Evolutionary conservation across 2,888 invertebrate genomes (phyloP).

Genomic region (Eilema griseolum): DNA sequence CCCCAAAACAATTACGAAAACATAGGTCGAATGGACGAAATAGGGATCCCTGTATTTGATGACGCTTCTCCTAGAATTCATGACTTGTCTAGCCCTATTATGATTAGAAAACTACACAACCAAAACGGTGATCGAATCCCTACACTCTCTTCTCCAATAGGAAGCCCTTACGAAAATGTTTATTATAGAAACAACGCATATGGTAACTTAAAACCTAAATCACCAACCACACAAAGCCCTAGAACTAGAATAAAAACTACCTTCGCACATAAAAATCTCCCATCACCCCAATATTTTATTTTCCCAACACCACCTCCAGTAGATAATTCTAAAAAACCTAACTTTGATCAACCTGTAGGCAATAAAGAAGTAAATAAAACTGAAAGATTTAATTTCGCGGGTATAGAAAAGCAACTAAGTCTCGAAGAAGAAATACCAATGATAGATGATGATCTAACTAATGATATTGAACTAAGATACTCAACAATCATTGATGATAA

Average conservation of each 20-base stretch:
- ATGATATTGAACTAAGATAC: constrained; percentile 81
- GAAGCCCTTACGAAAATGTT: constrained; percentile 89
- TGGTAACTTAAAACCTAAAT: constrained; percentile 75
- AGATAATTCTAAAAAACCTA: constrained; percentile 65
- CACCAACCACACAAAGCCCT: constrained; percentile 85
- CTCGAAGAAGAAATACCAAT: constrained; percentile 85
- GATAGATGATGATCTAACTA: constrained; percentile 82
- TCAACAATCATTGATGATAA: constrained; percentile 65
- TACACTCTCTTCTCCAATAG: constrained; percentile 62
- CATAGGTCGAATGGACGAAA: constrained; percentile 79
- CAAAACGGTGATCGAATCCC: constrained; percentile 58
- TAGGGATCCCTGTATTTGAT: constrained; percentile 80
- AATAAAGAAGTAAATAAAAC: constrained; percentile 26
- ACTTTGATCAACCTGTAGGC: constrained; percentile 53
- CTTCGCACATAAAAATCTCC: constrained; percentile 84
- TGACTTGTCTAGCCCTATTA: constrained; percentile 78
- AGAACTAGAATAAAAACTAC: constrained; percentile 88
- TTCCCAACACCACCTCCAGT: constrained; percentile 80
- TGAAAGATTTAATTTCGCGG: constrained; percentile 61
- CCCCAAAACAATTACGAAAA: constrained; percentile 72
- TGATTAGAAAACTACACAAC: constrained; percentile 72
- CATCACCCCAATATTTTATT: constrained; percentile 82
- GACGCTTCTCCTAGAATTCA: constrained; percentile 61
- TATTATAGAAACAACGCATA: constrained; percentile 74
- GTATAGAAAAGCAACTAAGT: constrained; percentile 83